Evolutionary conservation across 2,113 vertebrate species (phyloP).

Genomic region (Motacilla tschutschensis): DNA sequence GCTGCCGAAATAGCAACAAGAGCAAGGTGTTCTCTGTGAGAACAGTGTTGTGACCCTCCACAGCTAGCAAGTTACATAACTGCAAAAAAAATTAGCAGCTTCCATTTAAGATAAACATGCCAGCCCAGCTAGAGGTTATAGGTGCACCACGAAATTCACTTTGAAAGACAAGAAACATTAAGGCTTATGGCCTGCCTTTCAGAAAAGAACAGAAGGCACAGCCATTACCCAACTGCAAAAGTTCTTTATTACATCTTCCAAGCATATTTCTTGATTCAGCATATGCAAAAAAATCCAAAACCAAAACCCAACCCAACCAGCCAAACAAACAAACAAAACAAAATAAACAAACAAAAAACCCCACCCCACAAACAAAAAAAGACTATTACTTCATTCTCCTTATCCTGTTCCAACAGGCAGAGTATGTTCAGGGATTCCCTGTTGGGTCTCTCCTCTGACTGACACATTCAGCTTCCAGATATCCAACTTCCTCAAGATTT

Average conservation of each 20-base stretch:
- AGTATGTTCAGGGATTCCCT: not conserved
- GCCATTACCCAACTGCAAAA: not conserved
- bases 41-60: not conserved
- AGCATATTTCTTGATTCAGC: not conserved
- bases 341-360: not conserved
- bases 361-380: not conserved
- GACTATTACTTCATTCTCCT: not conserved
- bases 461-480: not conserved
- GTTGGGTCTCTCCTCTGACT: not conserved
- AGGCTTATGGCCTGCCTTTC: not conserved
- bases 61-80: not conserved
- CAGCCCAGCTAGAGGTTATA: not conserved
- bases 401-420: not conserved
- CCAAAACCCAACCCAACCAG: not conserved
- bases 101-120: not conserved
- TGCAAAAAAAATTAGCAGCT: not conserved
- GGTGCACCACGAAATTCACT: not conserved
- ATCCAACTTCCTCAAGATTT: constrained; percentile 7
- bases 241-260: not conserved
- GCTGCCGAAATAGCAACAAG: not conserved
- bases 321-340: no score
- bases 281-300: not conserved
- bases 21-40: not conserved
- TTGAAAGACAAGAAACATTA: not conserved
- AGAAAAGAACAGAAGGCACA: not conserved